Evolutionary conservation across 2,113 vertebrate genomes (phyloP), one percentile per base, ranked within the genome.

Genomic region (Platanista minor): DNA sequence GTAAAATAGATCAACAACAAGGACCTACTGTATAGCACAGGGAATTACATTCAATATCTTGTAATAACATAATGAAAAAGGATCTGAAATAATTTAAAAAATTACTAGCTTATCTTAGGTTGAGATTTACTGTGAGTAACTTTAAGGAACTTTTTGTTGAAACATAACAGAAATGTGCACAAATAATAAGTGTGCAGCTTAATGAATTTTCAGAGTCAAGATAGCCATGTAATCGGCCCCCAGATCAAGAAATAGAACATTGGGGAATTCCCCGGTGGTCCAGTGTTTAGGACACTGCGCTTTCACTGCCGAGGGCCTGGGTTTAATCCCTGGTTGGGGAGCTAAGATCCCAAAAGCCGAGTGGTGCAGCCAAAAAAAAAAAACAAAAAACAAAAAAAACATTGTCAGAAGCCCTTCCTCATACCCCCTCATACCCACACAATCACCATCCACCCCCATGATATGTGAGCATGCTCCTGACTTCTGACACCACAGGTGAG

Each of bases 91-190:
- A 54, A 8, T n/a, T 54, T 25, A 0, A 15, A 54, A 54, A 36
- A 14, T 36, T 36, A n/a, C 0, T 3, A 36, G 39, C 33, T 93
- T 77, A 29, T 69, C 52, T 83, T 93, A 41, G 41, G 20, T 36
- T 84, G 62, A 93, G 15, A 57, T 41, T 74, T 69, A 39, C 88
- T 66, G 36, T 43, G 71, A 43, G 10, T 36, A 39, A 46, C 77
- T 88, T 69, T 46, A 69, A 82, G 72, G 31, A 85, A 57, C 31
- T 94, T 88, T 75, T 75, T 80, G 13, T 84, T 39, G 49, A 83
- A 69, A 77, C 2, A 1, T n/a, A 17, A 31, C 21, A 31, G 29
- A 87, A 52, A 52, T 88, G 14, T 49, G 11, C 57, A 84, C n/a
- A 62, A 8, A 93, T 80, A 31, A 31, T 36, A 33, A 75, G 15